phyloP scores from a whole-genome alignment of 2,888 invertebrate species.

The Lasioglossum calceatum region DNA sequence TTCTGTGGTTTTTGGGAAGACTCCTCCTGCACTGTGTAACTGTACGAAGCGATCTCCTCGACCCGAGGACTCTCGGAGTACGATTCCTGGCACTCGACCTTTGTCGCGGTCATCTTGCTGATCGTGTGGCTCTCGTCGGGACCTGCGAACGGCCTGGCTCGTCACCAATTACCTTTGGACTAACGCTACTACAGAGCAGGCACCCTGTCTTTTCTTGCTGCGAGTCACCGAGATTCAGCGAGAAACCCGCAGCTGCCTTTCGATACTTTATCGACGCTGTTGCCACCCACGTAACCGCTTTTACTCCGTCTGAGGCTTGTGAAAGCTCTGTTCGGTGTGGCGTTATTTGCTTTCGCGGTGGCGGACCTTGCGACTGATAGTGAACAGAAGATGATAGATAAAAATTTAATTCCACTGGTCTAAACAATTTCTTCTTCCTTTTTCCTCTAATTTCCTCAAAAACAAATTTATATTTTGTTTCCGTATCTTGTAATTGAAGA shows the following conservation, averaged over 20 bases:
- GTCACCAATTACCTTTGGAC: slow-evolving; percentile 63
- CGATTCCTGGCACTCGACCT: slow-evolving; percentile 86
- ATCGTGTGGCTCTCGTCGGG: slow-evolving; percentile 88
- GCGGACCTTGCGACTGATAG: slow-evolving; percentile 14
- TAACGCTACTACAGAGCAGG: slow-evolving; percentile 32
- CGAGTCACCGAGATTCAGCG: slow-evolving; percentile 10
- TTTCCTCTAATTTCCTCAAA: no score
- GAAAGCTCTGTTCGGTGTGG: slow-evolving; percentile 53
- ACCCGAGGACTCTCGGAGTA: slow-evolving; percentile 86
- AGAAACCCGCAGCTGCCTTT: slow-evolving; percentile 20
- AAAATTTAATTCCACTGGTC: background rate
- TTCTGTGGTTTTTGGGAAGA: slow-evolving; percentile 75
- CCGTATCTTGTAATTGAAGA: background rate
- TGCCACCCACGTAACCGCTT: slow-evolving; percentile 45
- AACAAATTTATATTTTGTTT: no score
- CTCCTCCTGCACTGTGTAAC: slow-evolving; percentile 86
- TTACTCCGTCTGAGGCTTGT: slow-evolving; percentile 41
- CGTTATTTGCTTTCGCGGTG: slow-evolving; percentile 45
- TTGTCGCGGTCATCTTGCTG: slow-evolving; percentile 88
- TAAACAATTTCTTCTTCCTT: no score
- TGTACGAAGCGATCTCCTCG: slow-evolving; percentile 87
- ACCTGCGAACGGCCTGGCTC: slow-evolving; percentile 85
- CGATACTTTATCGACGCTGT: slow-evolving; percentile 18
- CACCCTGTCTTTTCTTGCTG: slow-evolving; percentile 12
- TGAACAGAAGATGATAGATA: background rate